These are phyloP conservation scores for Cabera pusaria DNA, from an alignment of 2,888 invertebrate genomes.

Conservation along the genomic window DNA sequence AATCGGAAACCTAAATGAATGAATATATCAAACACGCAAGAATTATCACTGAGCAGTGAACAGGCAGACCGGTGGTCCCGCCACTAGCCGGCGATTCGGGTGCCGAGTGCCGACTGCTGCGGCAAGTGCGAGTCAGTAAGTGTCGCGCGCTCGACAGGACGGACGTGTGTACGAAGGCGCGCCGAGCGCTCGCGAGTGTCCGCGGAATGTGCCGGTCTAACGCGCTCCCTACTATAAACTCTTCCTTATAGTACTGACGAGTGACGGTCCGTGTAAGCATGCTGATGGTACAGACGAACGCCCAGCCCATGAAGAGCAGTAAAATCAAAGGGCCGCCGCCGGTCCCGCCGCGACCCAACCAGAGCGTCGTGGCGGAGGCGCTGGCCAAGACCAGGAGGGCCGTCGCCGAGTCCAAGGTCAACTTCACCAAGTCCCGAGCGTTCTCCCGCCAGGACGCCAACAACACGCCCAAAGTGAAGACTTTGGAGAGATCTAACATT, in stretches of 20 bases:
- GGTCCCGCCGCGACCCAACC: slow-evolving; percentile 91
- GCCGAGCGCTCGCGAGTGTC: slow-evolving; percentile 62
- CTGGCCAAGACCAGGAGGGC: slow-evolving; percentile 86
- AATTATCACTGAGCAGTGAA: too few relatives aligned
- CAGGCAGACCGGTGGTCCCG: too few relatives aligned
- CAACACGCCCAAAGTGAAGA: slow-evolving; percentile 62
- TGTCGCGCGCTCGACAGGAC: slow-evolving; percentile 61
- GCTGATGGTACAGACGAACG: slow-evolving; percentile 83
- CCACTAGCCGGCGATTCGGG: slow-evolving; percentile 18
- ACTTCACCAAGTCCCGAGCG: slow-evolving; percentile 65
- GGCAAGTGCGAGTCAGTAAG: slow-evolving; percentile 50
- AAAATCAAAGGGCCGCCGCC: slow-evolving; percentile 87
- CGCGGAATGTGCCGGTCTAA: slow-evolving; percentile 53
- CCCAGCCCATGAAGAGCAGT: slow-evolving; percentile 79
- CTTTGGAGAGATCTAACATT: slow-evolving; percentile 63
- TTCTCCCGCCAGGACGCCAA: slow-evolving; percentile 61
- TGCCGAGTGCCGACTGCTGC: slow-evolving; percentile 28
- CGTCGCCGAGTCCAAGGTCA: slow-evolving; percentile 75
- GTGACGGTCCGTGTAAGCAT: slow-evolving; percentile 69
- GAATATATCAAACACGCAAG: too few relatives aligned
- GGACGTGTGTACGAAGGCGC: slow-evolving; percentile 56
- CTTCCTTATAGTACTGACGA: slow-evolving; percentile 76
- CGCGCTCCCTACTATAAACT: slow-evolving; percentile 79
- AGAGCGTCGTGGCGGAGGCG: slow-evolving; percentile 88
- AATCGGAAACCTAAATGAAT: too few relatives aligned